Conservation (phyloP, 2,888 invertebrate genomes). For the Cecidostiba fungosa region DNA sequence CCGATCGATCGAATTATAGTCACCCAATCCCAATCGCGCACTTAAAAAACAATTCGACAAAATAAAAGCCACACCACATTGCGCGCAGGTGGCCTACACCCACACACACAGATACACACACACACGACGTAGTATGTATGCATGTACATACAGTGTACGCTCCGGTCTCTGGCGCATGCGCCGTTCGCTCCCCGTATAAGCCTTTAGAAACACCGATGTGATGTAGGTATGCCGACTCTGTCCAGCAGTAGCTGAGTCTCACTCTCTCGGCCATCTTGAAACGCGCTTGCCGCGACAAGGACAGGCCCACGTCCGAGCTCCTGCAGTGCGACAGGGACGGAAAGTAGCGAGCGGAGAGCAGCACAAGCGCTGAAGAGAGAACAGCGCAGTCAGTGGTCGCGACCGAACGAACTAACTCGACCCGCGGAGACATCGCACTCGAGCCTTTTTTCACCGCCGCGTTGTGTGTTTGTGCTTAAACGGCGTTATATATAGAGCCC, state of each 20-base stretch:
- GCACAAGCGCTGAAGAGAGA: slow-evolving; percentile 33
- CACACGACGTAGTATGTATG: not conserved
- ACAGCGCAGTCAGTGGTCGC: slow-evolving; percentile 57
- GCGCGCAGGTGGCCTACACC: slow-evolving; percentile 12
- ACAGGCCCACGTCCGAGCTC: not conserved
- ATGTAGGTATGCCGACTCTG: not conserved
- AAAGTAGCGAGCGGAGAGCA: slow-evolving; percentile 9
- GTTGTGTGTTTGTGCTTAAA: not conserved
- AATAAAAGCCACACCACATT: not conserved
- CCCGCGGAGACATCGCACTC: not conserved
- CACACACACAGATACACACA: too few relatives aligned
- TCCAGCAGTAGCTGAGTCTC: not conserved
- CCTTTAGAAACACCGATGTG: not conserved
- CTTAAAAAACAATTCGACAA: too few relatives aligned
- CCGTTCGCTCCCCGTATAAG: not conserved
- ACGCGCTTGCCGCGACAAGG: slow-evolving; percentile 11
- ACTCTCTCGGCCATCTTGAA: slow-evolving; percentile 52
- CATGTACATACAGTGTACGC: not conserved
- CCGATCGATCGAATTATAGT: too few relatives aligned
- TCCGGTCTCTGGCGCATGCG: not conserved
- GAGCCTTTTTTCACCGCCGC: slow-evolving; percentile 7
- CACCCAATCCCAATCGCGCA: too few relatives aligned
- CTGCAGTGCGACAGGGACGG: slow-evolving; percentile 10
- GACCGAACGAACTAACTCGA: slow-evolving; percentile 40
- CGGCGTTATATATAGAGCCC: not conserved